Evolutionary conservation across 2,888 invertebrate genomes (phyloP).

Genomic region (Nomada ferruginata): DNA sequence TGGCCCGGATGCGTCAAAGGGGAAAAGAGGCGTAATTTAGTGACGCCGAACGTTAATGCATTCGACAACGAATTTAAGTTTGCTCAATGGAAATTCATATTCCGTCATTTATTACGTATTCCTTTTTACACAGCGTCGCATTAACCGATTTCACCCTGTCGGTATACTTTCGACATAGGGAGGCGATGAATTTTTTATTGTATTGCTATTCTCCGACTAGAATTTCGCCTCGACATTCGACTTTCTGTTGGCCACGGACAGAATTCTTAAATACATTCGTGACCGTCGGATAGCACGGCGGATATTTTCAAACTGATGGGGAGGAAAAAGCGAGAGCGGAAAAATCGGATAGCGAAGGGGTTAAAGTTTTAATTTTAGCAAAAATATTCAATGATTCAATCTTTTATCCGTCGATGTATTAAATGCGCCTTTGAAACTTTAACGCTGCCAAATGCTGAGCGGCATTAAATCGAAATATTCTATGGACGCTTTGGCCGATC

Average conservation of each 20-base stretch:
- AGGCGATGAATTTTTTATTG: conserved; percentile 1
- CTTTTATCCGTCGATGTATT: background rate
- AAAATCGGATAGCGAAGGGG: background rate
- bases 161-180: background rate
- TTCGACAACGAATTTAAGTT: conserved; percentile 20
- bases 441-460: background rate
- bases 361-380: background rate
- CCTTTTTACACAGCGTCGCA: background rate
- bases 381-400: background rate
- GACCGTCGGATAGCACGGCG: no score
- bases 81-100: conserved; percentile 17
- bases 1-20: conserved; percentile 6
- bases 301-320: no score
- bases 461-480: conserved; percentile 1
- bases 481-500: background rate
- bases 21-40: background rate
- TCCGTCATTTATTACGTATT: conserved; percentile 23
- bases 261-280: no score
- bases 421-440: background rate
- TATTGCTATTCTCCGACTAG: background rate
- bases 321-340: background rate
- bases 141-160: background rate
- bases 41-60: conserved; percentile 19
- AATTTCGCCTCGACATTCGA: no score
- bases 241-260: no score